Base-by-base conservation (phyloP, 2,888 invertebrate species). In the Drosophila formosana region DNA sequence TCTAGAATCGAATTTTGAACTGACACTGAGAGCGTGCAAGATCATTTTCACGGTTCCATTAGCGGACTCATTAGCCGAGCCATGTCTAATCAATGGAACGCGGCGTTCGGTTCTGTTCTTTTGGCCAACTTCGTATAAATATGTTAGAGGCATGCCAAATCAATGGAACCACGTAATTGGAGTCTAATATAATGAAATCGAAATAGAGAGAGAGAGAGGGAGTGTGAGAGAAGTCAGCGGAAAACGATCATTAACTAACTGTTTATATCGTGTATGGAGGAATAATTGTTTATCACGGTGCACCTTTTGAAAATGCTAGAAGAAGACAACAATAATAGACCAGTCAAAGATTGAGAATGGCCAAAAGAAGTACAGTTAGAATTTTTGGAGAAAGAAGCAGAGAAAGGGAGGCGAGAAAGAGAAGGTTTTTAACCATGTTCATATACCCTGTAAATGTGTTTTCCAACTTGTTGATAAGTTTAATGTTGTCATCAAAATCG, bases 31-130 rank as follows among this genome's bases (percentile, higher is more conserved):
- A 30, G 32, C 8, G 26, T 51, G 25, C 57, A 49, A 70, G 51
- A 73, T 71, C 58, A 65, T 60, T 45, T 56, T 49, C 41, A 49
- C 46, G 63, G 47, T 30, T 49, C 23, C 25, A 56, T 56, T 32
- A 25, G 37, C 25, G 25, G 13, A 11, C 5, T 63, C 62, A 62
- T 62, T 62, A 62, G 47, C 47, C 28, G 4, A 56, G 39, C 13
- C 30, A 30, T 37, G 61, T 45, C 61, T 30, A 52, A 52, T 61
- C 43, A 43, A 51, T 43, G 50, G 43, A 23, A 25, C 52, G 26
- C 1, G n/a, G 26, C 3, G 49, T 13, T 34, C 50, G 7, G 30
- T 30, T 30, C 30, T 30, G 5, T 30, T 4, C 4, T 5, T 28
- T 34, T 50, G 23, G n/a, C 39, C 11, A 49, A 52, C 26, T 11